These are phyloP conservation scores for Silurus meridionalis DNA, from an alignment of 2,113 vertebrate species.

Conservation along the genomic window DNA sequence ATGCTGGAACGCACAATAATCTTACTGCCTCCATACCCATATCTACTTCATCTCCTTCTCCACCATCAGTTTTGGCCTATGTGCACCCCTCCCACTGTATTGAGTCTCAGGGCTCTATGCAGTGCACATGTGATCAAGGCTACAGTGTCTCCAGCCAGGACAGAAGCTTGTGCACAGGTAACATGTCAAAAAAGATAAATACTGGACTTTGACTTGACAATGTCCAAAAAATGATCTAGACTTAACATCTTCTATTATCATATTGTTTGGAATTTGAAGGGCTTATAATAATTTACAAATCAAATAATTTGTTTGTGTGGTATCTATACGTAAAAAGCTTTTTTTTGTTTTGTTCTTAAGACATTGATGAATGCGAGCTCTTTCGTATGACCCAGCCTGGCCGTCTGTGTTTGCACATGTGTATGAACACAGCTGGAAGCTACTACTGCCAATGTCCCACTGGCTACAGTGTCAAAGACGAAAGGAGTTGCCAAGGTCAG, in stretches of 20 bases:
- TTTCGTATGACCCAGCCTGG: constrained; percentile 71
- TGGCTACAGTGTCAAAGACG: constrained; percentile 73
- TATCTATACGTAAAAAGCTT: neutral
- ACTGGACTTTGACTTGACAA: neutral
- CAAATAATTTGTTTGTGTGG: neutral
- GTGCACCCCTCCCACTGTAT: constrained; percentile 78
- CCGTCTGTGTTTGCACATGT: constrained; percentile 76
- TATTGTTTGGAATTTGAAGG: neutral
- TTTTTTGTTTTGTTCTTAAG: constrained; percentile 65
- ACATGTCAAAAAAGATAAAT: neutral
- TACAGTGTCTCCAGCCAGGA: constrained; percentile 63
- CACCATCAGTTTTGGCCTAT: constrained; percentile 45
- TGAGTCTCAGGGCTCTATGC: constrained; percentile 69
- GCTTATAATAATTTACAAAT: neutral
- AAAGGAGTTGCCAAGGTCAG: constrained; percentile 75
- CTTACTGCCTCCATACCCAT: constrained; percentile 8
- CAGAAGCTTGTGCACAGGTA: constrained; percentile 74
- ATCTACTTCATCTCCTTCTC: constrained; percentile 4
- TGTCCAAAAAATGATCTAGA: neutral
- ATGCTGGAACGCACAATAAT: constrained; percentile 6
- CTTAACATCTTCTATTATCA: neutral
- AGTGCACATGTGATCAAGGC: constrained; percentile 79
- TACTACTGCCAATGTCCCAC: constrained; percentile 79
- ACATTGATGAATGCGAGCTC: constrained; percentile 80
- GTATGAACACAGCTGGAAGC: constrained; percentile 81